phyloP scores from a whole-genome alignment of 2,888 invertebrate species.

The Leucania comma region DNA sequence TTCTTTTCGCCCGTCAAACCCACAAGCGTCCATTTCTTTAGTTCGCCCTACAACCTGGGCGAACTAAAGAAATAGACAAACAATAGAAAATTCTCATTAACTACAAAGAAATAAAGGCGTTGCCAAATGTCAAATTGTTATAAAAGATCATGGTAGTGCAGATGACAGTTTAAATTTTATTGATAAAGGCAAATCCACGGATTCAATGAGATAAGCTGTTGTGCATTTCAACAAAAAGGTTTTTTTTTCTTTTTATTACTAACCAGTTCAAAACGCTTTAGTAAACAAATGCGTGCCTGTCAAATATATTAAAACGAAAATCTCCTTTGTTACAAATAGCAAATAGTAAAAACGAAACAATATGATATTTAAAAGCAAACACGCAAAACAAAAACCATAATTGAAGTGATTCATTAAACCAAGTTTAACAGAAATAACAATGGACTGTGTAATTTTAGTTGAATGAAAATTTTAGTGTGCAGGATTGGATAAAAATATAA shows the following conservation, averaged over 20 bases:
- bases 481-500: not conserved
- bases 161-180: not conserved
- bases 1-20: no score
- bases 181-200: not conserved
- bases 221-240: no score
- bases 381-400: not conserved
- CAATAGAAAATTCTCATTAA: no score
- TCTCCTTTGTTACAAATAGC: not conserved
- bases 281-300: not conserved
- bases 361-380: not conserved
- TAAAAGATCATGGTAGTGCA: not conserved
- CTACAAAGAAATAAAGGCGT: not conserved
- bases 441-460: not conserved
- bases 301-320: not conserved
- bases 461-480: not conserved
- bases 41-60: no score
- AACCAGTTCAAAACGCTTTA: not conserved
- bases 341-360: constrained; percentile 10
- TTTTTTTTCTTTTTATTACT: not conserved
- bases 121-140: not conserved
- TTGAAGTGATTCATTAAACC: constrained; percentile 14
- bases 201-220: not conserved
- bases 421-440: constrained; percentile 7
- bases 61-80: no score
- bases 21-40: no score